A percentile compares a stretch with the other conserved stretches of the same genome.
Evolutionary conservation across 2,797 vertebrate genomes (phyloP).

Genomic region (Linurgus olivaceus): DNA sequence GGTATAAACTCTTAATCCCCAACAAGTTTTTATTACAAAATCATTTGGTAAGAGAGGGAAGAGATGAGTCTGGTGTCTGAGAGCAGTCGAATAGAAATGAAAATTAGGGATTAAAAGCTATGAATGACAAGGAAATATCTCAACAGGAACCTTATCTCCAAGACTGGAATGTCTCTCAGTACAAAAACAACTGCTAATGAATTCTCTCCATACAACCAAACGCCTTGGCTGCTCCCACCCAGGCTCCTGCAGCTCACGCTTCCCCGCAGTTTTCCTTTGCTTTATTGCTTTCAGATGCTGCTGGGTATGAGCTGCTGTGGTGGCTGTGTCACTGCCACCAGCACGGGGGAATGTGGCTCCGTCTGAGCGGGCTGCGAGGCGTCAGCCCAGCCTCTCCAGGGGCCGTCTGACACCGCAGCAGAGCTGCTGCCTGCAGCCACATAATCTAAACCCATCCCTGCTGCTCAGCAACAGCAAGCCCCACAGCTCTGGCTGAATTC

Average conservation of each 20-base stretch:
- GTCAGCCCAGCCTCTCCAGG: conserved; percentile 82
- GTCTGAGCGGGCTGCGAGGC: conserved; percentile 82
- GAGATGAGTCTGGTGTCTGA: not conserved
- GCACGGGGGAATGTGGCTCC: conserved; percentile 76
- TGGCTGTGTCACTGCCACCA: conserved; percentile 77
- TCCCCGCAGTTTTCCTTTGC: conserved; percentile 42
- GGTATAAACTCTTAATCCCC: not conserved
- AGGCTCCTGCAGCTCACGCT: not conserved
- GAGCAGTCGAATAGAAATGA: not conserved
- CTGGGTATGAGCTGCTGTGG: conserved; percentile 63
- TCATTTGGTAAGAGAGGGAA: not conserved
- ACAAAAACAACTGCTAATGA: not conserved
- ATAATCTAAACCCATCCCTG: conserved; percentile 55
- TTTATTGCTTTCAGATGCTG: conserved; percentile 80
- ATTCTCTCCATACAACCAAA: not conserved
- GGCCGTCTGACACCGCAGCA: conserved; percentile 78
- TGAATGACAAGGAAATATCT: not conserved
- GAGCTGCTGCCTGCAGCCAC: conserved; percentile 76
- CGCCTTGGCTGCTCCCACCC: not conserved
- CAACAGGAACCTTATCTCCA: conserved; percentile 21
- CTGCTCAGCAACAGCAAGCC: not conserved
- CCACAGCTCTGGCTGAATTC: not conserved
- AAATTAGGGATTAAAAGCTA: not conserved
- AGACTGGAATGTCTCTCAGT: not conserved
- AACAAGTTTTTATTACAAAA: not conserved